Conservation (phyloP, 2,888 invertebrate genomes). For the Drosophila cracens region DNA sequence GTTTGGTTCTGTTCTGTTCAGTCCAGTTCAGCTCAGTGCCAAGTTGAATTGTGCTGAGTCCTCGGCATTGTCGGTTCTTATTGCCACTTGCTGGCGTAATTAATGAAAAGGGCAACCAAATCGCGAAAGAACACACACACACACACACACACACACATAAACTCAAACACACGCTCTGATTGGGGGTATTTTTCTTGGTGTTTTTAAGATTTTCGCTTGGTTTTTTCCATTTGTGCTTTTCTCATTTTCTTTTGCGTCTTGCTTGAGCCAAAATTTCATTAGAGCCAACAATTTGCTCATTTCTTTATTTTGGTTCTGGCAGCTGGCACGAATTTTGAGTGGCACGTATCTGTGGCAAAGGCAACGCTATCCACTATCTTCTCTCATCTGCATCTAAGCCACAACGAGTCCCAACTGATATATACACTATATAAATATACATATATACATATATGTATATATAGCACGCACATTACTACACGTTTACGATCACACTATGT, state of each 20-base stretch:
- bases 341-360: constrained; percentile 37
- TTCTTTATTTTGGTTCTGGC: constrained; percentile 29
- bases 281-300: constrained; percentile 50
- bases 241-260: constrained; percentile 15
- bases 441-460: background rate
- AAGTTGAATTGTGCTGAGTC: constrained; percentile 45
- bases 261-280: constrained; percentile 67
- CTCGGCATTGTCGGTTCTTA: constrained; percentile 34
- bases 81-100: constrained; percentile 60
- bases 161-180: constrained; percentile 13
- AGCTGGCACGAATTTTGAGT: constrained; percentile 39
- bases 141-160: constrained; percentile 3
- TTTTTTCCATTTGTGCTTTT: constrained; percentile 16
- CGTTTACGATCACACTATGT: constrained; percentile 49
- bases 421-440: background rate
- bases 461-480: constrained; percentile 35
- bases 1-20: constrained; percentile 39
- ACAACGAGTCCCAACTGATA: constrained; percentile 14
- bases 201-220: constrained; percentile 19
- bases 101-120: constrained; percentile 64
- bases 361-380: constrained; percentile 26
- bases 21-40: constrained; percentile 11
- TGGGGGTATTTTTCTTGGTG: constrained; percentile 12
- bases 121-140: constrained; percentile 17
- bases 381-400: constrained; percentile 26